phyloP scores from a whole-genome alignment of 2,888 invertebrate species.

The Actias luna region DNA sequence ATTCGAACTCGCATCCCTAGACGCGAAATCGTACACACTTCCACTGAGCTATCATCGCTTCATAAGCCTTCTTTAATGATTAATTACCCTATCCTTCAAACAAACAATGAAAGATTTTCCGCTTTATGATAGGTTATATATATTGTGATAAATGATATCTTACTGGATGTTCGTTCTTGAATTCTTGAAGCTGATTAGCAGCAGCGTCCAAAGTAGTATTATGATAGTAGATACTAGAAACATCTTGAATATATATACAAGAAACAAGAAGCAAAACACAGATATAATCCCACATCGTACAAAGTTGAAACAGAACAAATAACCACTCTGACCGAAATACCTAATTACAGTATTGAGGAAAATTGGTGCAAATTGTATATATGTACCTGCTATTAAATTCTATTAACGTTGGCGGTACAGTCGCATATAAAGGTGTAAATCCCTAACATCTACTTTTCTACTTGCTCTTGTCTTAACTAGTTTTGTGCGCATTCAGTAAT shows the following conservation, averaged over 20 bases:
- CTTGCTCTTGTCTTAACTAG: neutral
- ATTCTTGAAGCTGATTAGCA: neutral
- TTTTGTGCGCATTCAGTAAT: neutral
- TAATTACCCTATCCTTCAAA: too few species aligned
- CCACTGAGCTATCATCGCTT: too few species aligned
- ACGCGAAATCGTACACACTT: too few species aligned
- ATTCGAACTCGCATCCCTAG: too few species aligned
- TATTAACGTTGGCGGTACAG: neutral
- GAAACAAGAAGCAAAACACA: neutral
- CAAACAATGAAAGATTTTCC: too few species aligned
- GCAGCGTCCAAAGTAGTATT: neutral
- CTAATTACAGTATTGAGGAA: neutral
- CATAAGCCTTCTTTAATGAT: too few species aligned
- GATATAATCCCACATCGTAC: neutral
- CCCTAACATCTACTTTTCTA: neutral
- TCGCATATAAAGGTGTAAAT: neutral
- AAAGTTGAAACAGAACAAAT: neutral
- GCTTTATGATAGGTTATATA: too few species aligned
- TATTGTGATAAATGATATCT: neutral
- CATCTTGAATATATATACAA: neutral
- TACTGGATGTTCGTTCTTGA: constrained; percentile 2
- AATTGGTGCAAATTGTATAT: neutral
- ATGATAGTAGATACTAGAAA: neutral
- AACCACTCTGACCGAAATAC: neutral
- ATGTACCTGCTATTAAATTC: neutral